phyloP scores from a whole-genome alignment of 1,140 invertebrate species.

The Nephila pilipes region DNA sequence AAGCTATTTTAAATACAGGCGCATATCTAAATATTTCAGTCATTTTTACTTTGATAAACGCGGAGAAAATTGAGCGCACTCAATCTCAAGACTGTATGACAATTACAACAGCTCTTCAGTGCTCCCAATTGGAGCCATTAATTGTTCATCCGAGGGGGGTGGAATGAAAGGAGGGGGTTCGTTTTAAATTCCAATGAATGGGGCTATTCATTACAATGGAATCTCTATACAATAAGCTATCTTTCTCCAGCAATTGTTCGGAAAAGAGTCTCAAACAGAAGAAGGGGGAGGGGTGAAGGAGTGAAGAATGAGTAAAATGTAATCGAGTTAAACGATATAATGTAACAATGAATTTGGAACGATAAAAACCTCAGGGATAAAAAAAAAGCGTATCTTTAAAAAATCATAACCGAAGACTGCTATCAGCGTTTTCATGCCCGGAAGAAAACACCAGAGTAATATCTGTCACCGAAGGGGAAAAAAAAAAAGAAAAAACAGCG shows the following conservation, averaged over 20 bases:
- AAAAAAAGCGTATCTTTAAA: conserved; percentile 12
- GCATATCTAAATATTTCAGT: too few relatives aligned
- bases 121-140: too few relatives aligned
- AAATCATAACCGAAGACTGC: conserved; percentile 15
- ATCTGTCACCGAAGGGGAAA: conserved; percentile 1
- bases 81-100: not conserved
- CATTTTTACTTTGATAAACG: not conserved
- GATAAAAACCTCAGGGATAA: not conserved
- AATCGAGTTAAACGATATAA: conserved; percentile 35
- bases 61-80: not conserved
- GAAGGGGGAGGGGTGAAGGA: not conserved
- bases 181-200: not conserved
- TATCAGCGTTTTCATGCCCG: not conserved
- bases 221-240: conserved; percentile 3
- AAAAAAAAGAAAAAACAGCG: not conserved
- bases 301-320: conserved; percentile 22
- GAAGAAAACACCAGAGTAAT: not conserved
- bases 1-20: too few relatives aligned
- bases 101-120: not conserved
- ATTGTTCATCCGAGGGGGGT: not conserved
- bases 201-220: not conserved
- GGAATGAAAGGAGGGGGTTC: not conserved
- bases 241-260: not conserved
- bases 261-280: not conserved
- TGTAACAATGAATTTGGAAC: conserved; percentile 39